Evolutionary conservation across 2,113 vertebrate genomes (phyloP).

Genomic region (Illadopsis cleaveri): DNA sequence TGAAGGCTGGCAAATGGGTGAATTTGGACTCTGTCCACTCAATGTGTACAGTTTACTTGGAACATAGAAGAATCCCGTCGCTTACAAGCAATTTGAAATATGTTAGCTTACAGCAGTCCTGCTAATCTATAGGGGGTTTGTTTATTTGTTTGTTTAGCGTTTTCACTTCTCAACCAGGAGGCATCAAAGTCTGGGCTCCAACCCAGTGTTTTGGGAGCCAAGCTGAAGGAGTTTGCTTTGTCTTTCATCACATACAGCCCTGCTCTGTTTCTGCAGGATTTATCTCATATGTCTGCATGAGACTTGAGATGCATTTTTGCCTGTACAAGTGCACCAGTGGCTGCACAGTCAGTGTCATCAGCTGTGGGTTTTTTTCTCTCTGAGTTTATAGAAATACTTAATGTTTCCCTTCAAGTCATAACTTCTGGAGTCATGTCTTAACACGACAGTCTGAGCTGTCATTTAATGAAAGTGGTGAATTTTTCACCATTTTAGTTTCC

Average conservation of each 20-base stretch:
- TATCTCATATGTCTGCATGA: not conserved
- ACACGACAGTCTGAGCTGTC: not conserved
- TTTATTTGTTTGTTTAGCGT: not conserved
- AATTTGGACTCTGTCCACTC: not conserved
- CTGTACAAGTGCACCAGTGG: not conserved
- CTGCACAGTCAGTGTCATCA: not conserved
- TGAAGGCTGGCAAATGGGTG: not conserved
- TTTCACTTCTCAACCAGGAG: not conserved
- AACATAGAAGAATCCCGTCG: fast-evolving
- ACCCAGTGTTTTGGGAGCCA: not conserved
- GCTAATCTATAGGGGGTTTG: not conserved
- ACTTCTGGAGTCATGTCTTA: not conserved
- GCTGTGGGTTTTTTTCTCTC: not conserved
- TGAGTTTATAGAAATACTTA: not conserved
- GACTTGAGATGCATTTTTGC: not conserved
- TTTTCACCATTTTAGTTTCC: not conserved
- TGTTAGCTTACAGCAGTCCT: not conserved
- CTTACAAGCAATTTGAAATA: not conserved
- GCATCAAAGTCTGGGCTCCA: not conserved
- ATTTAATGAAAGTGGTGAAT: not conserved
- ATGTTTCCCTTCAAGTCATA: not conserved
- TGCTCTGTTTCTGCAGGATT: not conserved
- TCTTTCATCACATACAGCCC: not conserved
- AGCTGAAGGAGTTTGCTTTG: not conserved
- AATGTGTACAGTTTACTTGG: not conserved